Evolutionary conservation across 2,113 vertebrate species (phyloP).

Genomic region (Zosterops pallidus): DNA sequence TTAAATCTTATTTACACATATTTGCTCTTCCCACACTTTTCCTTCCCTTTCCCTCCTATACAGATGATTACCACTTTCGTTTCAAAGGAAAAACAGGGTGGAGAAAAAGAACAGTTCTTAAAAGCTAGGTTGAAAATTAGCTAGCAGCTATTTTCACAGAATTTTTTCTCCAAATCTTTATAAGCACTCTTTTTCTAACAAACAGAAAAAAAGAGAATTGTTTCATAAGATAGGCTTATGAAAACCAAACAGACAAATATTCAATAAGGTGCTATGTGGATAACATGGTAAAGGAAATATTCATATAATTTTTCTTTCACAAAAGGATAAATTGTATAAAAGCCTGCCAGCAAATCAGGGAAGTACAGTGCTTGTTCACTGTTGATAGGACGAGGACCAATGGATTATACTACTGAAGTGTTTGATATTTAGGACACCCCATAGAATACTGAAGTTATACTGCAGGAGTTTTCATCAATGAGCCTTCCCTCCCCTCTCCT

Average conservation of each 20-base stretch:
- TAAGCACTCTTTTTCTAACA: not conserved
- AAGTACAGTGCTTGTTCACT: not conserved
- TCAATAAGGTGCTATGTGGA: not conserved
- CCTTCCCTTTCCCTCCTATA: not conserved
- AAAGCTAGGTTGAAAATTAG: not conserved
- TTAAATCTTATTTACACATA: not conserved
- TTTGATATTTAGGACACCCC: not conserved
- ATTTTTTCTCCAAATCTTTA: not conserved
- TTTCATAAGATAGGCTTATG: not conserved
- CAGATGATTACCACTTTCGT: not conserved
- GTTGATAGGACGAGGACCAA: not conserved
- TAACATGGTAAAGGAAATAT: not conserved
- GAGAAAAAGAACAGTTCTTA: not conserved
- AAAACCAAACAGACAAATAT: not conserved
- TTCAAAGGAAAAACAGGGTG: not conserved
- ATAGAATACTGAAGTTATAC: not conserved
- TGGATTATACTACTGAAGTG: not conserved
- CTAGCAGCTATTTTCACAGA: not conserved
- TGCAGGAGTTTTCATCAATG: not conserved
- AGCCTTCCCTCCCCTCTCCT: not conserved
- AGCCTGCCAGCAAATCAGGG: not conserved
- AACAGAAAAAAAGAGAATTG: not conserved
- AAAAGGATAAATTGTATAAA: not conserved
- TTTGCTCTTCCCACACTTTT: not conserved
- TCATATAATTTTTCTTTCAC: not conserved